Evolutionary conservation across 2,888 invertebrate genomes (phyloP), one percentile per base, ranked within the genome.

Genomic region (Uloborus plumipes): DNA sequence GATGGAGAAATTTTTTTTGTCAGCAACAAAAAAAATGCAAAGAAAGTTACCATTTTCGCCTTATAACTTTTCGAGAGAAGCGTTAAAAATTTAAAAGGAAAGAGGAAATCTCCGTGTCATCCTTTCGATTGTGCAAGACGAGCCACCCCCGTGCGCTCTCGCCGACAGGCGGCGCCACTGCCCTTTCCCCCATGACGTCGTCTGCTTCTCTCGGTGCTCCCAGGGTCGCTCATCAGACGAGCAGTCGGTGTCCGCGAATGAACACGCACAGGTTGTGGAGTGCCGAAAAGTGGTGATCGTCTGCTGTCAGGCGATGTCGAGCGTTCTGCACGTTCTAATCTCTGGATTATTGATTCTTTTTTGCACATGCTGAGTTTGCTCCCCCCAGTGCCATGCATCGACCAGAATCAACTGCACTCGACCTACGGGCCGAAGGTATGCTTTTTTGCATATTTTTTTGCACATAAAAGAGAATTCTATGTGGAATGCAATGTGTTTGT

Each of bases 371-470:
- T 39, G 39, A 39, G 9, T 39, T 39, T 39, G n/a, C n/a, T n/a
- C 9, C 11, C 3, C 1, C 3, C 1, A 11, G 39, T 39, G 39
- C 39, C 26, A 81, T 81, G 80, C 80, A 81, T 59, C 74, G 74
- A 18, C 74, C 80, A 39, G 80, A 81, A 55, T 62, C 74, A 20
- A 70, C 74, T 14, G 80, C 80, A 20, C 58, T 81, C 31, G 80
- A 81, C 58, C 50, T 81, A 18, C 53, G 80, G 62, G 69, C 80
- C 7, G 80, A 81, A 74, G 80, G 80, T 81, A 59, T 39, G 39
- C 18, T 15, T n/a, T n/a, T 58, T 18, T 58, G 11, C 22, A 58
- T 58, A 11, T 58, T 58, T 58, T 58, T 58, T 26, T 26, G 26
- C 26, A 26, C 58, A 13, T 14, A 13, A 18, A 58, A 22, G 18